Evolutionary conservation across 1,140 invertebrate genomes (phyloP).

Genomic region (Lethrus apterus): DNA sequence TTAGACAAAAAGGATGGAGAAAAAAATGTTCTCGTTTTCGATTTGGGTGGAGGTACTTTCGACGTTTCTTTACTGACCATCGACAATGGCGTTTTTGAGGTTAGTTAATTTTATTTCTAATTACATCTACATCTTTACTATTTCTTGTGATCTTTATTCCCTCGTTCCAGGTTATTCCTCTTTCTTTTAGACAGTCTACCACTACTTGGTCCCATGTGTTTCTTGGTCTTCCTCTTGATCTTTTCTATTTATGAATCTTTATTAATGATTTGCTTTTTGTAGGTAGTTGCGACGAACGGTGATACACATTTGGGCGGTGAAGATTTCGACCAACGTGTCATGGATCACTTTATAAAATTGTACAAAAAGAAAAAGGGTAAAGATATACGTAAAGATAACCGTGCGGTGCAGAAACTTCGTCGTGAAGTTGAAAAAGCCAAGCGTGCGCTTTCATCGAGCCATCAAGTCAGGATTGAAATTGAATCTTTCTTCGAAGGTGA

Average conservation of each 20-base stretch:
- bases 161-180: no score
- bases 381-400: conserved; percentile 91
- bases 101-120: conserved; percentile 56
- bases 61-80: conserved; percentile 98
- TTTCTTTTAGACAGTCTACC: no score
- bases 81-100: conserved; percentile 92
- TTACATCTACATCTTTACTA: no score
- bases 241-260: conserved; percentile 1
- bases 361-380: conserved; percentile 99
- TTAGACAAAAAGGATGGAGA: conserved; percentile 99
- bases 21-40: conserved; percentile 98
- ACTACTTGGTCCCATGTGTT: no score
- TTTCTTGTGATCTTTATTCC: no score
- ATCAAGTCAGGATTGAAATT: conserved; percentile 97
- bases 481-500: conserved; percentile 99
- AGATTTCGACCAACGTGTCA: conserved; percentile 97
- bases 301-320: conserved; percentile 98
- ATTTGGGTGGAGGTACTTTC: conserved; percentile 99
- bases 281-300: conserved; percentile 89
- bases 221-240: no score
- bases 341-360: conserved; percentile 97
- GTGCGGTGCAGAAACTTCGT: conserved; percentile 92
- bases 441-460: conserved; percentile 87
- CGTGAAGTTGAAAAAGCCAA: conserved; percentile 98
- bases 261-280: conserved; percentile 9